These are phyloP conservation scores for Kradibia gibbosae DNA, from an alignment of 1,140 invertebrate genomes.

Conservation along the genomic window DNA sequence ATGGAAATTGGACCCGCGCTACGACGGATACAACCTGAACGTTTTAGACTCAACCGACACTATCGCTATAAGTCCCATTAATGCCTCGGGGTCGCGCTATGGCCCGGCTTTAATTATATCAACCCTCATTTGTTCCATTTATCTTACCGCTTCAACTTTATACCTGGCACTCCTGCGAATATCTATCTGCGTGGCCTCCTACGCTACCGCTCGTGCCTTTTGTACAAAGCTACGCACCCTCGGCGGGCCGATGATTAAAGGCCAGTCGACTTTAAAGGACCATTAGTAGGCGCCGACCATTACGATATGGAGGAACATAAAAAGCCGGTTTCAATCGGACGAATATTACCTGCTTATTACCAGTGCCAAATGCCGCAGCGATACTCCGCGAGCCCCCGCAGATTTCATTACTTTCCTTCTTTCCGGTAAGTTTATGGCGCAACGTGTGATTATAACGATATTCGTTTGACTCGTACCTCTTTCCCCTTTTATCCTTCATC, in stretches of 20 bases:
- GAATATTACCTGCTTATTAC: constrained; percentile 15
- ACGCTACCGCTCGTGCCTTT: constrained; percentile 18
- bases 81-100: neutral
- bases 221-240: constrained; percentile 52
- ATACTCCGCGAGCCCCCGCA: neutral
- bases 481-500: neutral
- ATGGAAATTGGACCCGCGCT: neutral
- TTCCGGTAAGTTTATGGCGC: neutral
- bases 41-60: constrained; percentile 35
- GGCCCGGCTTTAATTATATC: constrained; percentile 60
- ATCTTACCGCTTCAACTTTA: constrained; percentile 34
- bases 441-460: neutral
- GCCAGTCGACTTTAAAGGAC: constrained; percentile 13
- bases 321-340: neutral
- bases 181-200: constrained; percentile 10
- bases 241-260: constrained; percentile 56
- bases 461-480: no score
- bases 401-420: neutral
- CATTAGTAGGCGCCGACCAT: constrained; percentile 9
- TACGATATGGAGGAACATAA: neutral
- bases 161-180: neutral
- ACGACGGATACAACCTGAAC: no score
- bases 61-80: neutral
- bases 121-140: constrained; percentile 61
- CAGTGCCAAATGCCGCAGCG: neutral